Evolutionary conservation across 2,888 invertebrate species (phyloP).

Genomic region (Drosophila neutralis): DNA sequence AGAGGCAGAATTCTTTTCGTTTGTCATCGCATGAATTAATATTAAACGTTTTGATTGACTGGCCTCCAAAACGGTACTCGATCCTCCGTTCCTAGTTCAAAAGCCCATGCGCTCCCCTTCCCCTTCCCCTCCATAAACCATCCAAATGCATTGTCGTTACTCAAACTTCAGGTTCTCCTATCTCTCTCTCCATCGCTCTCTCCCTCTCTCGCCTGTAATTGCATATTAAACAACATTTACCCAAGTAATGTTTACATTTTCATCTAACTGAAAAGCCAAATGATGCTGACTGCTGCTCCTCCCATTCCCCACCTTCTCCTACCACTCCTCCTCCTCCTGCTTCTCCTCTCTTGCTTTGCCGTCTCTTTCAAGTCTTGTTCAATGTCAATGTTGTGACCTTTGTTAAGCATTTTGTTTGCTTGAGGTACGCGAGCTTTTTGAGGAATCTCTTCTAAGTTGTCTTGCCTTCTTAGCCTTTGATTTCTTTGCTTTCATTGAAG

Average conservation of each 20-base stretch:
- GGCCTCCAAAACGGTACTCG: conserved; percentile 63
- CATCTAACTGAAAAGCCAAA: conserved; percentile 55
- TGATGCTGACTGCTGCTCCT: conserved; percentile 6
- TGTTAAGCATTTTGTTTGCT: conserved; percentile 78
- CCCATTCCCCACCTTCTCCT: not conserved
- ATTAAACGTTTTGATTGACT: conserved; percentile 74
- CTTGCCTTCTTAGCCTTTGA: conserved; percentile 1
- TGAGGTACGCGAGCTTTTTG: conserved; percentile 35
- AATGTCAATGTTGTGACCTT: conserved; percentile 79
- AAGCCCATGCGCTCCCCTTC: not conserved
- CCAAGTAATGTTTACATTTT: conserved; percentile 61
- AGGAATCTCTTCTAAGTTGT: conserved; percentile 49
- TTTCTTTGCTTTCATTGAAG: conserved; percentile 61
- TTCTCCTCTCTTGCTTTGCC: conserved; percentile 7
- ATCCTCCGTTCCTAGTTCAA: conserved; percentile 16
- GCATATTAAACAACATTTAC: conserved; percentile 78
- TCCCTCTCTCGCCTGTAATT: conserved; percentile 58
- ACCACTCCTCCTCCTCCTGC: not conserved
- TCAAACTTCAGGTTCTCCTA: not conserved
- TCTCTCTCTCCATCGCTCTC: not conserved
- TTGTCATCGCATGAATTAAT: conserved; percentile 76
- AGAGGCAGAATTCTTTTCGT: conserved; percentile 66
- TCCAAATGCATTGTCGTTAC: conserved; percentile 41
- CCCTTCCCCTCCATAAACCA: not conserved
- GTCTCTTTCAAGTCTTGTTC: conserved; percentile 56